These are phyloP conservation scores for Bombus huntii DNA, from an alignment of 1,140 invertebrate genomes.

Conservation along the genomic window DNA sequence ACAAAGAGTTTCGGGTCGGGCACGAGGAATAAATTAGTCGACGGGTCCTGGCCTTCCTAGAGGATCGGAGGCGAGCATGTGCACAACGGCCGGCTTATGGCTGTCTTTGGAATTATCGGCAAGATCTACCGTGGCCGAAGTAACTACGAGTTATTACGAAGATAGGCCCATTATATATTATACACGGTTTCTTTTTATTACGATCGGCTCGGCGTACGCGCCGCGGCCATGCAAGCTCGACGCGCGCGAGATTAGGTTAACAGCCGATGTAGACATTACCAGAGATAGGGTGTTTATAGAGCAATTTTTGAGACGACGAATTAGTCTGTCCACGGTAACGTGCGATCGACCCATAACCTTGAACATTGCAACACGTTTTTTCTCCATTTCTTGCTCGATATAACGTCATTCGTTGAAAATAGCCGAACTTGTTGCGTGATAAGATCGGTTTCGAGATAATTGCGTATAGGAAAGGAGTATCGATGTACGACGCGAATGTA, in stretches of 20 bases:
- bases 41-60: conserved; percentile 5
- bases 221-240: conserved; percentile 5
- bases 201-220: conserved; percentile 34
- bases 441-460: neutral
- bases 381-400: neutral
- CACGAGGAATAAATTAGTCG: conserved; percentile 44
- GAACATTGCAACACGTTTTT: neutral
- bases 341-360: neutral
- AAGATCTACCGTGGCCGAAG: conserved; percentile 63
- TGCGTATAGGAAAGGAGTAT: neutral
- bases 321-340: conserved; percentile 21
- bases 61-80: conserved; percentile 27
- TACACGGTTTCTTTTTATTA: conserved; percentile 67
- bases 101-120: conserved; percentile 67
- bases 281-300: conserved; percentile 64
- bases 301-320: conserved; percentile 60
- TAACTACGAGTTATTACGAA: conserved; percentile 69
- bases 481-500: too few relatives aligned
- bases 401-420: neutral
- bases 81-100: conserved; percentile 25
- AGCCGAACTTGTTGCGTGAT: too few relatives aligned
- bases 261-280: conserved; percentile 66
- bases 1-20: conserved; percentile 26
- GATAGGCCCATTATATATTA: conserved; percentile 73
- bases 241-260: conserved; percentile 53